A percentile compares a stretch with the other conserved stretches of the same genome.
phyloP scores from a whole-genome alignment of 2,797 vertebrate genomes.

The Microtus obscurus region DNA sequence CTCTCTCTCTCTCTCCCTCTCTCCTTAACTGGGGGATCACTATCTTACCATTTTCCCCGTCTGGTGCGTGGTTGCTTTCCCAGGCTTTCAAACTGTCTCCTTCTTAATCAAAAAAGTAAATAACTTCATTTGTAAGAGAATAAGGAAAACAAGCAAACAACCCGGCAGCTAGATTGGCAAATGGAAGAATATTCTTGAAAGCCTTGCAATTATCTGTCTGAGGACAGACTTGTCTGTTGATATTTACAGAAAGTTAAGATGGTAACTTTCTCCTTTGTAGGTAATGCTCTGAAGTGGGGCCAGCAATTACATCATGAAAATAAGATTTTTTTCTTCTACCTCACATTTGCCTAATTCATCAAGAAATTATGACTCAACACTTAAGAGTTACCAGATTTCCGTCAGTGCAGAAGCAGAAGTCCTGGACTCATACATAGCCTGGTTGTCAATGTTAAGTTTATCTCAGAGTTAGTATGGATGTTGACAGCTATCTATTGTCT shows the following conservation, averaged over 20 bases:
- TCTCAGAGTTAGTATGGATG: background rate
- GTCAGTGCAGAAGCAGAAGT: background rate
- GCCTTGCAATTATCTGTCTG: slow-evolving; percentile 47
- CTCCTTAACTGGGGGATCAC: slow-evolving; percentile 49
- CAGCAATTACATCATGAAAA: slow-evolving; percentile 76
- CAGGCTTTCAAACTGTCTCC: slow-evolving; percentile 45
- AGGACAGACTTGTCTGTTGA: slow-evolving; percentile 42
- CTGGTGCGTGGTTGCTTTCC: background rate
- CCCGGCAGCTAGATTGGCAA: slow-evolving; percentile 43
- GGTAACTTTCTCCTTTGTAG: slow-evolving; percentile 74
- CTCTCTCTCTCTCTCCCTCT: background rate
- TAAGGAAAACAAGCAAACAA: background rate
- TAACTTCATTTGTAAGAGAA: slow-evolving; percentile 72
- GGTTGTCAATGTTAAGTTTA: background rate
- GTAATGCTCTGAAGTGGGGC: slow-evolving; percentile 31
- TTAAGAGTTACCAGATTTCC: slow-evolving; percentile 77
- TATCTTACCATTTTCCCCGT: background rate
- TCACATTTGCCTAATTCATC: slow-evolving; percentile 78
- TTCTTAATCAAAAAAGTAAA: slow-evolving; percentile 85
- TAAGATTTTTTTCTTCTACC: slow-evolving; percentile 73
- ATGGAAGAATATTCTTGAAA: slow-evolving; percentile 58
- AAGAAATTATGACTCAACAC: slow-evolving; percentile 74
- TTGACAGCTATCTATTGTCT: background rate
- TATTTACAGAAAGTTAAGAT: slow-evolving; percentile 59
- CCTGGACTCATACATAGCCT: background rate